Conservation (phyloP, 2,113 vertebrate genomes). For the Elachura formosa region DNA sequence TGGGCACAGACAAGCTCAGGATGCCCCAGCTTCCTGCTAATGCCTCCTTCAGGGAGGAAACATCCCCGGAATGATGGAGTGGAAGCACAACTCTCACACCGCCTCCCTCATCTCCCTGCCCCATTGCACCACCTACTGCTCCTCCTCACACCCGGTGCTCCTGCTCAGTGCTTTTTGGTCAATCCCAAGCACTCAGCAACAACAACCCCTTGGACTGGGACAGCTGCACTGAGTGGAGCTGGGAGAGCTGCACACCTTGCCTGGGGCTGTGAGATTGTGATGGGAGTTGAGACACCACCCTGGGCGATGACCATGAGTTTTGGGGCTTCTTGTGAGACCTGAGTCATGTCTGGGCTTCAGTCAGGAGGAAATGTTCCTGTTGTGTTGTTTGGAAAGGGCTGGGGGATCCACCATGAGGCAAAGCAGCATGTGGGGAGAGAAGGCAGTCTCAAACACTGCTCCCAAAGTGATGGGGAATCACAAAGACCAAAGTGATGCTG, state of each 20-base stretch:
- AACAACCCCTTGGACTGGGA: neutral
- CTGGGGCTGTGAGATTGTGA: neutral
- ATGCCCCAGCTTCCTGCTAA: neutral
- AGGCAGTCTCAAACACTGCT: neutral
- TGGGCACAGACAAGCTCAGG: neutral
- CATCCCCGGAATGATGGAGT: fast-evolving
- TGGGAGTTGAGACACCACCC: neutral
- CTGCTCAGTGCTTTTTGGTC: neutral
- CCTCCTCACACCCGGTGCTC: fast-evolving
- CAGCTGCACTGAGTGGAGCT: neutral
- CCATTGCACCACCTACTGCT: fast-evolving
- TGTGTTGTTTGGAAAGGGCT: neutral
- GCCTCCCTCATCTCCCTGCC: neutral
- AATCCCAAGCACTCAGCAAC: neutral
- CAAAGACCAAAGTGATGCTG: neutral
- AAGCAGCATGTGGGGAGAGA: neutral
- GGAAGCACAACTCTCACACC: neutral
- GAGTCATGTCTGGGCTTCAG: neutral
- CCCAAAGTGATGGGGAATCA: neutral
- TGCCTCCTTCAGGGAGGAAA: neutral
- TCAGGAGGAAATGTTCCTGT: fast-evolving
- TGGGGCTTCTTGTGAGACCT: neutral
- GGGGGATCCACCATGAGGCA: neutral
- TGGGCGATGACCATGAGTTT: neutral
- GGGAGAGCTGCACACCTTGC: neutral